Base-by-base conservation (phyloP, 1,140 invertebrate species). In the Drosophila pseudoananassae region DNA sequence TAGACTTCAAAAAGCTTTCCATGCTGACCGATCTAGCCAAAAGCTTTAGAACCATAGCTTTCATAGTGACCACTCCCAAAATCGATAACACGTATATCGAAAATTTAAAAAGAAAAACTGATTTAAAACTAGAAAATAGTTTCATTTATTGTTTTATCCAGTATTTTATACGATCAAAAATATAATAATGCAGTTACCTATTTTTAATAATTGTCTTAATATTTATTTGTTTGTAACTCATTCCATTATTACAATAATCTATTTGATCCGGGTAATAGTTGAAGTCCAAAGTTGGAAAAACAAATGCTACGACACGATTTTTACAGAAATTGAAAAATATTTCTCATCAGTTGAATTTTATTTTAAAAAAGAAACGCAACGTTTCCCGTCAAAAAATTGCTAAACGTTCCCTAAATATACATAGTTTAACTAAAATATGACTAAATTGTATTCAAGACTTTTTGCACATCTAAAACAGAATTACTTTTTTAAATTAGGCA, bases 91-190 rank as follows among this genome's bases (percentile, higher is more conserved):
- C 8, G 9, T n/a, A n/a, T n/a, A 36, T 36, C 33, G 33, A 36
- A 36, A 4, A 36, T 36, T 36, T n/a, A n/a, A 36, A 1, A 7
- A 8, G 17, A 6, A 15, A 3, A 43, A 43, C 5, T 10, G 4
- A 43, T 2, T 43, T 46, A 58, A 64, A 57, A 82, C 84, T 58
- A 70, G 61, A 77, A 81, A 87, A 81, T 77, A 23, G 60, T 56
- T 59, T 64, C 65, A 53, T 85, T 88, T 87, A 87, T 88, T 87
- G 55, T 60, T 78, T 78, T 83, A 59, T 74, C 59, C 78, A 78
- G 65, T 65, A 82, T 85, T 87, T 76, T 64, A 82, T 88, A 88
- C 83, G 80, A 63, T 65, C 71, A 71, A 87, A 87, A 82, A 59
- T 87, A 87, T 72, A 82, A 56, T 78, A 69, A 87, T 82, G 78